Evolutionary conservation across 1,140 invertebrate species (phyloP).

Genomic region (Zelostemma sp.): DNA sequence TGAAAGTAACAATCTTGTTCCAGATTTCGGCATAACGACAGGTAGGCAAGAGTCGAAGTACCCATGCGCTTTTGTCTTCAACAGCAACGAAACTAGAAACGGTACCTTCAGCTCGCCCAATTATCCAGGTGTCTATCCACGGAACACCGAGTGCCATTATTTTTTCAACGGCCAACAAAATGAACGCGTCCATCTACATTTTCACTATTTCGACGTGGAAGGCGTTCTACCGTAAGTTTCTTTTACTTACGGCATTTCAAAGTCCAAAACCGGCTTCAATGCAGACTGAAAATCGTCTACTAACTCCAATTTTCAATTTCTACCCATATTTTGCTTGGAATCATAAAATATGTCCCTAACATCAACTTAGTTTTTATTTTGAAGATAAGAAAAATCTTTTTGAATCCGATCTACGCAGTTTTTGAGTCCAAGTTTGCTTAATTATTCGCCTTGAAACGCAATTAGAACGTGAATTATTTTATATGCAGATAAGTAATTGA

Average conservation of each 20-base stretch:
- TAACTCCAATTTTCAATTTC: no score
- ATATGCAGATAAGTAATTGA: no score
- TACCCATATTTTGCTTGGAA: no score
- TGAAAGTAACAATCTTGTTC: constrained; percentile 29
- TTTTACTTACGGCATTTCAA: background rate
- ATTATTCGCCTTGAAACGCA: no score
- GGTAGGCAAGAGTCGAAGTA: constrained; percentile 80
- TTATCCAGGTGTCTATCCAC: constrained; percentile 91
- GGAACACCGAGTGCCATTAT: constrained; percentile 94
- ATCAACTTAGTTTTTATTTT: no score
- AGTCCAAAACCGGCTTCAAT: no score
- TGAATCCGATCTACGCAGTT: no score
- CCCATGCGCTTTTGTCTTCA: constrained; percentile 86
- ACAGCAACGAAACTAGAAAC: constrained; percentile 81
- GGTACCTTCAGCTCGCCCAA: constrained; percentile 93
- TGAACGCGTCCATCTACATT: constrained; percentile 88
- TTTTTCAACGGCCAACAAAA: constrained; percentile 88
- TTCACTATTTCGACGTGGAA: constrained; percentile 92
- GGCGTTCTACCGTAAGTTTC: constrained; percentile 87
- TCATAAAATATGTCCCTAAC: no score
- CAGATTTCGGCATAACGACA: constrained; percentile 85
- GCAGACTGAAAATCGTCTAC: no score
- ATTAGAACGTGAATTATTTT: no score
- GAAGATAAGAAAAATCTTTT: no score
- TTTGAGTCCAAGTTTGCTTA: no score